Evolutionary conservation across 2,113 vertebrate species (phyloP).

Genomic region (Lanius collurio): DNA sequence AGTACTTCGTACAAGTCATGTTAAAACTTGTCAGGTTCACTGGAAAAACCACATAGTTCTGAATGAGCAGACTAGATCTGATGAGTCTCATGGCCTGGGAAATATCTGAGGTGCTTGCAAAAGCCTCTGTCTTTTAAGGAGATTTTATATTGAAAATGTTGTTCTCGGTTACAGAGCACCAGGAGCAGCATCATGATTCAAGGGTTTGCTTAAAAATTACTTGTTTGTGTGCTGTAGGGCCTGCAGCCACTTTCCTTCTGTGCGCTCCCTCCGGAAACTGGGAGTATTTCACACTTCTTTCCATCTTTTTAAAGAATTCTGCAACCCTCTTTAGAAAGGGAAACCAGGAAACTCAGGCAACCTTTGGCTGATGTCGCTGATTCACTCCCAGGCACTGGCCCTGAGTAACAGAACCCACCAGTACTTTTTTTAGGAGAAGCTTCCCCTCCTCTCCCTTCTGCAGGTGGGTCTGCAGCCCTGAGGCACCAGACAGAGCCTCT

Average conservation of each 20-base stretch:
- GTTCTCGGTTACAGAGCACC: background rate
- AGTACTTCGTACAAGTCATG: constrained; percentile 36
- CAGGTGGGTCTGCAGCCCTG: background rate
- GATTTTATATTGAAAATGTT: background rate
- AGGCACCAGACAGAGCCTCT: background rate
- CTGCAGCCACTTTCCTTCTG: background rate
- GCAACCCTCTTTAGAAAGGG: background rate
- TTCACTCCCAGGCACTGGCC: background rate
- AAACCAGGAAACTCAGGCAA: background rate
- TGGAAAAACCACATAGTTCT: constrained; percentile 55
- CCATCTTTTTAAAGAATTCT: background rate
- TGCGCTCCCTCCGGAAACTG: background rate
- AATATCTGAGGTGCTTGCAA: background rate
- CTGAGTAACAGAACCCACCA: accelerated
- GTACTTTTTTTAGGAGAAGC: accelerated
- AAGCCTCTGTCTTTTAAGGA: background rate
- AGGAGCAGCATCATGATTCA: accelerated
- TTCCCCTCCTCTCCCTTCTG: too few relatives aligned
- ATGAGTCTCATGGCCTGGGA: background rate
- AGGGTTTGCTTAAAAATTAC: background rate
- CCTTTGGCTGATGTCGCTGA: background rate
- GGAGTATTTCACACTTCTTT: background rate
- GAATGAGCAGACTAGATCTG: constrained; percentile 1
- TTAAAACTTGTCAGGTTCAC: constrained; percentile 67
- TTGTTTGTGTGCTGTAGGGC: accelerated